A percentile compares a stretch with the other conserved stretches of the same genome.
Evolutionary conservation across 2,888 invertebrate species (phyloP).

Genomic region (Metacarcinus magister): DNA sequence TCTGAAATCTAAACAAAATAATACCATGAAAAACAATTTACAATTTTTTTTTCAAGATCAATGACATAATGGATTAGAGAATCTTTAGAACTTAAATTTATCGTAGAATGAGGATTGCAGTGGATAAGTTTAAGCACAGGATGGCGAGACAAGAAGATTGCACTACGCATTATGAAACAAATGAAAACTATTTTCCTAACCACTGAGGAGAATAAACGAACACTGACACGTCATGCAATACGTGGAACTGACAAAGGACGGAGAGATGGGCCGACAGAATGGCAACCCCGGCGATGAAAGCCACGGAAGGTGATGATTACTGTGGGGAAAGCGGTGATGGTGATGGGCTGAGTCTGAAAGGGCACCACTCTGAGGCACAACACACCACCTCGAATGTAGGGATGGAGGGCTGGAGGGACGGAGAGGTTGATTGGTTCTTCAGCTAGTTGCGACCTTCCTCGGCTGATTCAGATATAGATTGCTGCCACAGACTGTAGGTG

Average conservation of each 20-base stretch:
- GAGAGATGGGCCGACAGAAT: background rate
- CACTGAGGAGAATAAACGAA: background rate
- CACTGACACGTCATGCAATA: background rate
- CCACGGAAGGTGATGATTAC: slow-evolving; percentile 13
- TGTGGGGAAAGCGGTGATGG: slow-evolving; percentile 9
- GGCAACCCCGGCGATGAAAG: background rate
- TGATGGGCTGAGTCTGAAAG: background rate
- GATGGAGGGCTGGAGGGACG: background rate
- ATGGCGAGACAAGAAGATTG: no score
- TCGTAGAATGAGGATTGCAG: no score
- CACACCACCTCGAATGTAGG: background rate
- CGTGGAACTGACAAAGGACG: background rate
- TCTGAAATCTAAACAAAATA: no score
- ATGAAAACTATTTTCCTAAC: background rate
- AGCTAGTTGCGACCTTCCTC: background rate
- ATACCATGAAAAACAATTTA: no score
- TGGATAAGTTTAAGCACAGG: no score
- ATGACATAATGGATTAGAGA: no score
- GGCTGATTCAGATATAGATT: background rate
- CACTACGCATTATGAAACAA: background rate
- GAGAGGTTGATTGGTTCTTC: background rate
- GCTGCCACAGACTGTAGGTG: background rate
- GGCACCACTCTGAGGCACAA: background rate
- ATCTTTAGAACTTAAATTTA: no score
- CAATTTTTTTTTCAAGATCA: no score